Base-by-base conservation (phyloP, 2,113 vertebrate species). In the Miniopterus natalensis region DNA sequence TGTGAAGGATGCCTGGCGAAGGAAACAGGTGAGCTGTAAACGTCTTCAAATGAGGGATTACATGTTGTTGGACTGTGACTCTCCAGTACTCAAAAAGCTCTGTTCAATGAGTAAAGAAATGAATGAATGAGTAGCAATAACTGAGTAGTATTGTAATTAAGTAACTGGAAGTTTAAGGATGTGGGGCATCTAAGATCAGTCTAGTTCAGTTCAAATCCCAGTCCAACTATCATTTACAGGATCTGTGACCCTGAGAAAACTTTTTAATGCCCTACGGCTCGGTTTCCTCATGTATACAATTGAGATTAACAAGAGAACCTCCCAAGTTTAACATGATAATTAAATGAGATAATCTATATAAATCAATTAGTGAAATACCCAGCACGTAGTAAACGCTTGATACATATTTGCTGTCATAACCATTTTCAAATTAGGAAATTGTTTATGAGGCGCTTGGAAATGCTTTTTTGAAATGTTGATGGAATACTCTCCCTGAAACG, bases 221-320 rank as follows among this genome's bases (percentile, higher is more conserved):
- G 17, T 73, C 77, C 13, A 96, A 57, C 27, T 83, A 8, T 86
- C 14, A 47, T 91, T 85, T 93, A 93, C 6, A 92, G 81, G 31
- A 78, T 49, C 57, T 78, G 31, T 77, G 61, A 68, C 74, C 73
- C 65, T 42, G 36, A 4, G 31, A 15, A 68, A 61, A 70, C 23
- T 36, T 70, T 47, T 68, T 86, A n/a, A 89, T 92, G 27, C 2
- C 10, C 25, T 49, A 13, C 55, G 59, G 25, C 31, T 89, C 42
- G 1, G 20, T 86, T 81, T 93, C 65, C 31, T 83, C 36, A 13
- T 70, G 87, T 74, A 29, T 55, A 63, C 18, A 51, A 18, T 71
- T 74, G 73, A 20, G 13, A 49, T 91, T 77, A 36, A 71, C 71
- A 77, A 71, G 12, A 77, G 17, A 92, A 57, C 4, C 9, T 13